phyloP scores from a whole-genome alignment of 2,888 invertebrate genomes.

The Miltochrista miniata region DNA sequence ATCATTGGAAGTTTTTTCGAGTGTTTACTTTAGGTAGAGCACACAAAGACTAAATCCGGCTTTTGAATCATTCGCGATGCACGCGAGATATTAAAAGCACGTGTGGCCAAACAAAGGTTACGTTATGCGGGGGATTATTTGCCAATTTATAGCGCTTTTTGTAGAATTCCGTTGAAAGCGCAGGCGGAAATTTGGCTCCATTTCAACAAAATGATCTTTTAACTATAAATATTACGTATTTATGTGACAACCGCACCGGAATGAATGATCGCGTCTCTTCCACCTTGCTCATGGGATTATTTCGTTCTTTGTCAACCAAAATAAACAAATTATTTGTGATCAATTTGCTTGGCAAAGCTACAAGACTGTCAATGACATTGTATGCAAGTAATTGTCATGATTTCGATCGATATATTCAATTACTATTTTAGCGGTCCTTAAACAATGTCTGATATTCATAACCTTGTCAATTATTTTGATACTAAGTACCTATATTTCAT shows the following conservation, averaged over 20 bases:
- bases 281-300: slow-evolving; percentile 58
- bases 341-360: neutral
- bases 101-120: slow-evolving; percentile 84
- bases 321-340: slow-evolving; percentile 2
- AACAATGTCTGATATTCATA: too few species aligned
- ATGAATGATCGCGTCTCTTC: slow-evolving; percentile 53
- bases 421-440: too few species aligned
- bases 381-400: too few species aligned
- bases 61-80: slow-evolving; percentile 66
- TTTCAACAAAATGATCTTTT: slow-evolving; percentile 81
- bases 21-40: slow-evolving; percentile 73
- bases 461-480: too few species aligned
- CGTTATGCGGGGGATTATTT: slow-evolving; percentile 84
- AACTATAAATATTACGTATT: slow-evolving; percentile 75
- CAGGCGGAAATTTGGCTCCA: slow-evolving; percentile 81
- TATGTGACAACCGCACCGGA: slow-evolving; percentile 59
- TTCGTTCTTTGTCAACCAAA: slow-evolving; percentile 13
- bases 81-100: slow-evolving; percentile 80
- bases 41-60: slow-evolving; percentile 78
- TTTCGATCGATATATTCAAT: too few species aligned
- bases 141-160: slow-evolving; percentile 83
- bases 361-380: too few species aligned
- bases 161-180: slow-evolving; percentile 78
- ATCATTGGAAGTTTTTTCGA: slow-evolving; percentile 64
- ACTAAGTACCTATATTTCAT: too few species aligned